Conservation (phyloP, 2,113 vertebrate species). For the Carollia perspicillata region DNA sequence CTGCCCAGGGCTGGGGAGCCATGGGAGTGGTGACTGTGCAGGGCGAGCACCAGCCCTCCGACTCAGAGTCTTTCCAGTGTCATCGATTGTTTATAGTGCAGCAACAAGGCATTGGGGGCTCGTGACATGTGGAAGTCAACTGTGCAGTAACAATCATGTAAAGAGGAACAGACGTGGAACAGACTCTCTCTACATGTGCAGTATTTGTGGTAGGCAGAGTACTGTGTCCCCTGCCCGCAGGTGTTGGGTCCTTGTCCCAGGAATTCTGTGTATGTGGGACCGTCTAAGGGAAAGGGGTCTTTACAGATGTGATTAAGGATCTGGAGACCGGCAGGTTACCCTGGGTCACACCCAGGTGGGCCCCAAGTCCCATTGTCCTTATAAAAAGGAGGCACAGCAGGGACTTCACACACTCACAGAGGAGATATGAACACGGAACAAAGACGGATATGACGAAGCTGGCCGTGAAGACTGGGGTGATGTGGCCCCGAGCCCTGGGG, state of each 20-base stretch:
- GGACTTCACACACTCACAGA: too few relatives aligned
- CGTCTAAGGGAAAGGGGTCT: not conserved
- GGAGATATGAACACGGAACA: not conserved
- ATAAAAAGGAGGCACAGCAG: not conserved
- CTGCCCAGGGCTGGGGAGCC: not conserved
- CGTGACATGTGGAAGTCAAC: accelerated
- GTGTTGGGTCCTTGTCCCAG: not conserved
- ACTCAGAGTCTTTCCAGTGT: not conserved
- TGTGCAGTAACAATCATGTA: too few relatives aligned
- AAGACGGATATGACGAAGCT: not conserved
- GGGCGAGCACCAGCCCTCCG: too few relatives aligned
- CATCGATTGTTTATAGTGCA: not conserved
- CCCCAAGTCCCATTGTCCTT: not conserved
- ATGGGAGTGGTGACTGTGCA: too few relatives aligned
- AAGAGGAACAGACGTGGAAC: not conserved
- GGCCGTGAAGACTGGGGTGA: not conserved
- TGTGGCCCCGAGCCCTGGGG: too few relatives aligned
- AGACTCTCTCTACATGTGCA: too few relatives aligned
- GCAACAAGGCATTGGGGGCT: not conserved
- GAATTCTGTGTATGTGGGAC: not conserved
- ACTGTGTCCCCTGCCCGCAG: not conserved
- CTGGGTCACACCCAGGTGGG: not conserved
- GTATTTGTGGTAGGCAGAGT: accelerated
- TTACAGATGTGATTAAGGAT: not conserved
- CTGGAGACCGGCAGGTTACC: not conserved